Base-by-base conservation (phyloP, 2,797 vertebrate species). In the Gallinago stenura region DNA sequence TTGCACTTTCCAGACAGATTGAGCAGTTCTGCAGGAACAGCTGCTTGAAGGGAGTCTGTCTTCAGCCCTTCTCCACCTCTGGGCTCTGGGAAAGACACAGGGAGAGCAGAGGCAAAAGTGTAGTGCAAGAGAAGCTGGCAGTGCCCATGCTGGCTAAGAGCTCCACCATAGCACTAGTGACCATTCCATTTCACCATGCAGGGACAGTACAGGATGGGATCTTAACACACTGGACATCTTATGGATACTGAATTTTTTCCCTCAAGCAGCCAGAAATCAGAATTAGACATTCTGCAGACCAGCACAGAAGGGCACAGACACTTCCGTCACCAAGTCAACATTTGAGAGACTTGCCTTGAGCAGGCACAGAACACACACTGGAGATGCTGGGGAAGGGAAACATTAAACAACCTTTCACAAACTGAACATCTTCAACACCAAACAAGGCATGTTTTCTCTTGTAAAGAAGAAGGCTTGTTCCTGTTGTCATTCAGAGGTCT, bases 21-120 rank as follows among this genome's bases (percentile, higher is more conserved):
- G 71, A 65, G 58, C 0, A 0, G 50, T 41, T 76, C 33, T 61
- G 4, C 58, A 62, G 57, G 39, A 56, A 16, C 0, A 1, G 37
- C 65, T 89, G 78, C 39, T 79, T 24, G 53, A 15, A 35, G 45
- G 5, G 31, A 25, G 16, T 24, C n/a, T 60, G 5, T 37, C 48
- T 89, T 71, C 48, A 64, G 39, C 17, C 15, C 45, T 37, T 37
- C 22, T 60, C 39, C 58, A 19, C 2, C 30, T 18, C 68, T 84
- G 22, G 25, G 31, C 7, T 8, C 46, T 45, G 64, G 64, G 77
- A 81, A 35, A 60, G 65, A 53, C 87, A 24, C 15, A 37, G 72
- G 48, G 8, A 45, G 21, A 60, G 21, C 62, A 84, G 54, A 69
- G 54, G 30, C 13, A 16, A 37, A 75, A 58, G 8, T 46, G 25